These are phyloP conservation scores for Cartodere bifasciata DNA, from an alignment of 2,888 invertebrate species.

Conservation along the genomic window DNA sequence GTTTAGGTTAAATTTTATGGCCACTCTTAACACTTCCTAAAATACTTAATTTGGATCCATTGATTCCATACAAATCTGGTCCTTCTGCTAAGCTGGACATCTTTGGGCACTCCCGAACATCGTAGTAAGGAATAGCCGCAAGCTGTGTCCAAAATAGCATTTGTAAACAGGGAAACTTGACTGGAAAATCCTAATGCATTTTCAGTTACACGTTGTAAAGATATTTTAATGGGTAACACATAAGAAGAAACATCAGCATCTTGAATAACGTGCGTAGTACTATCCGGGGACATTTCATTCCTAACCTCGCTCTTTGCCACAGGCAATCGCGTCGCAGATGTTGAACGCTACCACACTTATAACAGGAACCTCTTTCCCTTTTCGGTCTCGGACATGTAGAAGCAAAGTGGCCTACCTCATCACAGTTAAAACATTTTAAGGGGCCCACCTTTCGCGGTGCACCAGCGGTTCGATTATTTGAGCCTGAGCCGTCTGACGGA, in stretches of 20 bases:
- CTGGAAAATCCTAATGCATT: not conserved
- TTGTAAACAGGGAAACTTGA: not conserved
- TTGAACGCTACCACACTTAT: no score
- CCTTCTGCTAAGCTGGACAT: not conserved
- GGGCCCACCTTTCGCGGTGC: not conserved
- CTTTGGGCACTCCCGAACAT: not conserved
- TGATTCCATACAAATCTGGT: constrained; percentile 5
- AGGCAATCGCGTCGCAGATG: no score
- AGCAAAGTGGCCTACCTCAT: constrained; percentile 2
- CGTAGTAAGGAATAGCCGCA: constrained; percentile 1
- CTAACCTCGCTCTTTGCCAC: no score
- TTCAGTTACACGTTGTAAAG: not conserved
- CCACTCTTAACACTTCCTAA: no score
- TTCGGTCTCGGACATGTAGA: constrained; percentile 4
- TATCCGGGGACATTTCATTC: no score
- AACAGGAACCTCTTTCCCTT: constrained; percentile 6
- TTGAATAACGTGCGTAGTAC: no score
- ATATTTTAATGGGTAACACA: no score
- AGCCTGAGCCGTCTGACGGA: no score
- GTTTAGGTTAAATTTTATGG: no score
- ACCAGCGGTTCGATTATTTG: not conserved
- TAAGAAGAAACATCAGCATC: no score
- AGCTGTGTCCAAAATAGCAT: constrained; percentile 5
- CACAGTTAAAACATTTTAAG: constrained; percentile 6
- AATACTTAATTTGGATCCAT: constrained; percentile 6